These are phyloP conservation scores for Rhopilema esculentum DNA, from an alignment of 30 jellyfish, hydroid and myxozoan genomes.

Conservation along the genomic window DNA sequence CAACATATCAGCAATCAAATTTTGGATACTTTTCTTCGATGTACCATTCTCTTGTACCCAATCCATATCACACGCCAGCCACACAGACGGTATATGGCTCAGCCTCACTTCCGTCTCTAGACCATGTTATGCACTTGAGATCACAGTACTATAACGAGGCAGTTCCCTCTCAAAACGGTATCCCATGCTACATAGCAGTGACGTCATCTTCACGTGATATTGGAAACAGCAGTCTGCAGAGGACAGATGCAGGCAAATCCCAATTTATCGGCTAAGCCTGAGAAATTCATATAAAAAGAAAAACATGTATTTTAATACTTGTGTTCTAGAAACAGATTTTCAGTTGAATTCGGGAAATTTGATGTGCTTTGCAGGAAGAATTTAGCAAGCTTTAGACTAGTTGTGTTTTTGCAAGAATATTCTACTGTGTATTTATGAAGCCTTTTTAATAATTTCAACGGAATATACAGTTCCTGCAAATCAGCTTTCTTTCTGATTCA, in stretches of 20 bases:
- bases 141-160: constrained; percentile 56
- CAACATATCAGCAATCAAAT: constrained; percentile 31
- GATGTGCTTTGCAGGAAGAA: background rate
- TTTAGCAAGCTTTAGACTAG: background rate
- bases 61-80: constrained; percentile 29
- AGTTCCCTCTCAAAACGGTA: constrained; percentile 17
- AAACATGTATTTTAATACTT: background rate
- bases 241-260: constrained; percentile 10
- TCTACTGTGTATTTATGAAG: background rate
- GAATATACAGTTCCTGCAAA: too few species aligned
- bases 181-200: constrained; percentile 47
- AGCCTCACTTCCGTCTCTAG: constrained; percentile 38
- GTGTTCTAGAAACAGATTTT: background rate
- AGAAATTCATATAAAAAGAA: background rate
- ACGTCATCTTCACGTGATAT: constrained; percentile 53
- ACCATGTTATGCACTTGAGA: constrained; percentile 64
- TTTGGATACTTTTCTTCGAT: constrained; percentile 43
- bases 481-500: too few species aligned
- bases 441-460: too few species aligned
- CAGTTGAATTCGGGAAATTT: background rate
- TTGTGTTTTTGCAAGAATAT: background rate
- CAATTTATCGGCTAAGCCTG: constrained; percentile 1
- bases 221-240: constrained; percentile 14
- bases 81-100: constrained; percentile 41
- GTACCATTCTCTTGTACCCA: constrained; percentile 42